Evolutionary conservation across 2,113 vertebrate genomes (phyloP).

Genomic region (Myrmophylax atrothorax): DNA sequence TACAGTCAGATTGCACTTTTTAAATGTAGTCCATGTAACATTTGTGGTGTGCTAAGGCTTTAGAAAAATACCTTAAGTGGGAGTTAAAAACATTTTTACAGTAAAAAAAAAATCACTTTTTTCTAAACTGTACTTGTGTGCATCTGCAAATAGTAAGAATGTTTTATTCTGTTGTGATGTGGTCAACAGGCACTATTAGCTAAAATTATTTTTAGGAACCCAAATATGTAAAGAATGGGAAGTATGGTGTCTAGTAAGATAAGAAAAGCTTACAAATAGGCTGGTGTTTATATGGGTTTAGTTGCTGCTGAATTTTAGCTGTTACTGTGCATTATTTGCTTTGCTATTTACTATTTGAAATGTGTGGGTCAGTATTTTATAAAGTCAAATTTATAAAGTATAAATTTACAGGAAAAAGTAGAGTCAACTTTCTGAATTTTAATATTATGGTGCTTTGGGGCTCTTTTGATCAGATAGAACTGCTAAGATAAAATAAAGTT

Average conservation of each 20-base stretch:
- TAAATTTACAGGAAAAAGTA: background rate
- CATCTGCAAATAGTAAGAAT: background rate
- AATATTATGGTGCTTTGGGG: background rate
- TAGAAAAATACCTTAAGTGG: background rate
- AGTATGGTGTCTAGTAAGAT: background rate
- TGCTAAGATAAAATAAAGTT: background rate
- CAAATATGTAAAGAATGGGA: background rate
- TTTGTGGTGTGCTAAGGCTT: background rate
- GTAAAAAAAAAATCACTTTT: background rate
- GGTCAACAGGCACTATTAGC: background rate
- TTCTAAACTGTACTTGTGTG: background rate
- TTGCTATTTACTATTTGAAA: background rate
- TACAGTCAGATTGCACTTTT: slow-evolving; percentile 6
- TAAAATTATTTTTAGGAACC: background rate
- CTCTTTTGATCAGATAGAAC: background rate
- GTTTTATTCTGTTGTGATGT: background rate
- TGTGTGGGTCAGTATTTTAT: background rate
- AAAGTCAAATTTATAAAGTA: background rate
- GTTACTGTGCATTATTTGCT: background rate
- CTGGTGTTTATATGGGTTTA: background rate
- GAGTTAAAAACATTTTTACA: background rate
- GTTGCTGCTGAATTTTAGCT: background rate
- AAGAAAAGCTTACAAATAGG: background rate
- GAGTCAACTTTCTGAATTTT: background rate
- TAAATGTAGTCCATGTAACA: background rate